Evolutionary conservation across 2,888 invertebrate genomes (phyloP), one percentile per base, ranked within the genome.

Genomic region (Drosophila robusta): DNA sequence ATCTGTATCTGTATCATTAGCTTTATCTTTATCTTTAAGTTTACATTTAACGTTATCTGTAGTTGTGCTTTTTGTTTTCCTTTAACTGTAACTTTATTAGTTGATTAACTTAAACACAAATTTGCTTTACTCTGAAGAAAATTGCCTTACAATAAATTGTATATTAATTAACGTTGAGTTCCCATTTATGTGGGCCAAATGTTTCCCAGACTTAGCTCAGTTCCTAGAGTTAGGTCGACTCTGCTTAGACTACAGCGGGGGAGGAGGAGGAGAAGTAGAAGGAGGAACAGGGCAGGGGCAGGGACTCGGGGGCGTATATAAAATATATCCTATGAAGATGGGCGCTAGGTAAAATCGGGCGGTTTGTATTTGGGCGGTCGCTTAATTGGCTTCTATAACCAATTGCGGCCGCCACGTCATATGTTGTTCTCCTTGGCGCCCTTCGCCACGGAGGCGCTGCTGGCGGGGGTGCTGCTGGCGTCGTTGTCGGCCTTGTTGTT

Each of bases 371-470:
- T 90, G 71, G 90, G 84, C 84, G 91, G 87, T 78, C 91, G 91
- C 75, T 91, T 90, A 84, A 90, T 90, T 91, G 90, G 90, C 61
- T 91, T 90, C 91, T 90, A 89, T 90, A 90, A 90, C 90, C 91
- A 90, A 90, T 90, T 89, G 68, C 89, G 90, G 67, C 90, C 85
- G 80, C 91, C 91, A 87, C 90, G 90, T 91, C 91, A 91, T 85
- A 91, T 91, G 67, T 85, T 91, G 89, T 91, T 90, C 78, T 91
- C 91, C 79, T 91, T 91, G 75, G 88, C 73, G 45, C 62, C 85
- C 76, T 91, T 91, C 64, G 82, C 62, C 18, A 75, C 83, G 14
- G 89, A 63, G 50, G 72, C 71, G 52, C 68, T 62, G 16, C 72
- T 57, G 12, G 55, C 44, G 12, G 77, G 44, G 22, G 75, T 38